Base-by-base conservation (phyloP, 2,797 vertebrate genomes). In the Leptodactylus fallax region DNA sequence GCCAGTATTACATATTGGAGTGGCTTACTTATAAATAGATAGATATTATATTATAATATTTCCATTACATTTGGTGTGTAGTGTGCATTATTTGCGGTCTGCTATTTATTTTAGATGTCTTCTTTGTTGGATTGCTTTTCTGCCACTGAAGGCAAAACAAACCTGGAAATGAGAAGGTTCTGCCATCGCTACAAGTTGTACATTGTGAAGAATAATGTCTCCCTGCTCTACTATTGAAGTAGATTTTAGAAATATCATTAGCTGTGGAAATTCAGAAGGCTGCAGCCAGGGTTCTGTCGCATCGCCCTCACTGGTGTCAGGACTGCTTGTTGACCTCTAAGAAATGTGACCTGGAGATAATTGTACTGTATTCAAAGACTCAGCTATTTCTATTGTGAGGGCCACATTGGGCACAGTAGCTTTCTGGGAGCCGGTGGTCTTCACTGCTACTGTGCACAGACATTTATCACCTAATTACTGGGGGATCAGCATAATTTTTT, bases 381-480 rank as follows among this genome's bases (percentile, higher is more conserved):
- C 6, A 3, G 69, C 71, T 23, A 8, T 72, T 13, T 53, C 7
- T 23, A 7, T 51, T 5, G 19, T n/a, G 45, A 23, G 47, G 21
- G 49, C 74, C n/a, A 23, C 74, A n/a, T 5, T 51, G 71, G 77
- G 77, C 51, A 25, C 49, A 8, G 19, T 27, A 12, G 77, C 36
- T 11, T 55, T 60, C 7, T 17, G 27, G 51, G 55, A 61, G 88
- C 92, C 86, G 91, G 92, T 90, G 90, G 90, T 89, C 84, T 90
- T 85, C 86, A 88, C 90, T 47, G 47, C 86, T 51, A 47, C 79
- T 85, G 67, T 79, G 89, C 67, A 5, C 10, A 92, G 92, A 92
- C 94, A 93, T 92, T 93, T 89, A 93, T 91, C 93, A 91, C 91
- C 93, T 95, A 93, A 94, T 95, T 94, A 94, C 82, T 91, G 91